Evolutionary conservation across 2,888 invertebrate genomes (phyloP).

Genomic region (Drosophila kuntzei): DNA sequence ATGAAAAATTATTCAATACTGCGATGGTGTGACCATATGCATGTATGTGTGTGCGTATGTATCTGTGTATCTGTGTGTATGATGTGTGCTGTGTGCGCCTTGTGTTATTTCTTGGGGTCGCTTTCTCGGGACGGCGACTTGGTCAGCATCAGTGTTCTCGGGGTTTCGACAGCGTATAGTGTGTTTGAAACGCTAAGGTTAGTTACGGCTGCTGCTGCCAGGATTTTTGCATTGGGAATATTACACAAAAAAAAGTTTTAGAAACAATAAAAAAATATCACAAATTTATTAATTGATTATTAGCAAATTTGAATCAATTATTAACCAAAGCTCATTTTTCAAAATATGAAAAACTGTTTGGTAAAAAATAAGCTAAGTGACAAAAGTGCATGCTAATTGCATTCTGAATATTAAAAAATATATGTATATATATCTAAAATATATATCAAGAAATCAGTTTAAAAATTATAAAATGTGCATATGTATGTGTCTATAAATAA

Average conservation of each 20-base stretch:
- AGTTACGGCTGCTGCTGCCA: conserved; percentile 77
- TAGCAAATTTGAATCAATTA: conserved; percentile 14
- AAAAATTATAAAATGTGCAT: conserved; percentile 49
- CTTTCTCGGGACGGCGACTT: conserved; percentile 84
- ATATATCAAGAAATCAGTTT: not conserved
- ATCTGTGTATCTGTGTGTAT: conserved; percentile 27
- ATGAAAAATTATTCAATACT: conserved; percentile 64
- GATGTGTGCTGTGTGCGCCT: conserved; percentile 41
- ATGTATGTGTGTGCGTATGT: conserved; percentile 27
- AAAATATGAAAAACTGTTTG: conserved; percentile 9
- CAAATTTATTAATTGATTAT: conserved; percentile 5
- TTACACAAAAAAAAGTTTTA: conserved; percentile 24
- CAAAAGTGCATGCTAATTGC: conserved; percentile 63
- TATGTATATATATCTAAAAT: conserved; percentile 13
- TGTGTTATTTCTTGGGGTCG: conserved; percentile 79
- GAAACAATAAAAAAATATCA: conserved; percentile 13
- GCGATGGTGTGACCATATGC: conserved; percentile 51
- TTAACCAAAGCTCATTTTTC: not conserved
- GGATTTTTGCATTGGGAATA: conserved; percentile 64
- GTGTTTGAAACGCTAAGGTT: conserved; percentile 86
- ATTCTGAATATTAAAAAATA: conserved; percentile 26
- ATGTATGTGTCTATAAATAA: conserved; percentile 62
- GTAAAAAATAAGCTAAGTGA: conserved; percentile 45
- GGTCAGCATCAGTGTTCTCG: conserved; percentile 86
- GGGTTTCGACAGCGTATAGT: conserved; percentile 86